These are phyloP conservation scores for Fundulus diaphanus DNA, from an alignment of 2,797 vertebrate species.

Conservation along the genomic window DNA sequence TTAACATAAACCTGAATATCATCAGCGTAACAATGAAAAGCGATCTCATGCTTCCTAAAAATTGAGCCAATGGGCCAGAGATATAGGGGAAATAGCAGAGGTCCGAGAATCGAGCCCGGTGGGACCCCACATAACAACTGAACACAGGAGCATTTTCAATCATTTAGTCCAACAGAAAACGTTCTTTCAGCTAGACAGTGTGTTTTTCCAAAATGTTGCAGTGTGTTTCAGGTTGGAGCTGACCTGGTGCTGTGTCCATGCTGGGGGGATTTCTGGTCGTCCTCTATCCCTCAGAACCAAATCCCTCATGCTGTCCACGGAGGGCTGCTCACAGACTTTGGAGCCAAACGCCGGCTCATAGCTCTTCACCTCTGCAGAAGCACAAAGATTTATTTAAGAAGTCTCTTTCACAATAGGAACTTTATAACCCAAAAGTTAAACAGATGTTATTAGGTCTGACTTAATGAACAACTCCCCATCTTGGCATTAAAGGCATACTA, in stretches of 20 bases:
- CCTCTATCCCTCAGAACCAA: slow-evolving; percentile 89
- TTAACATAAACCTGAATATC: too few relatives aligned
- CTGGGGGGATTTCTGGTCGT: slow-evolving; percentile 86
- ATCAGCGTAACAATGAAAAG: too few relatives aligned
- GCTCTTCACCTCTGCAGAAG: slow-evolving; percentile 82
- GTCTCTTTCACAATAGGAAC: neutral
- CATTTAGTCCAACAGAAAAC: too few relatives aligned
- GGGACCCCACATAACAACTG: too few relatives aligned
- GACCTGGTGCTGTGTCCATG: slow-evolving; percentile 88
- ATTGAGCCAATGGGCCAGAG: too few relatives aligned
- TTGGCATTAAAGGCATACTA: too few relatives aligned
- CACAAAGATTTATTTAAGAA: neutral
- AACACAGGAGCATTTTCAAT: too few relatives aligned
- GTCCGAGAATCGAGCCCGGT: too few relatives aligned
- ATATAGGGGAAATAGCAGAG: too few relatives aligned
- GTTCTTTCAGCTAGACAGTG: too few relatives aligned
- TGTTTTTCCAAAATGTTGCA: neutral
- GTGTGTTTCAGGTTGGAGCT: neutral
- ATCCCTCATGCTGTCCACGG: slow-evolving; percentile 92
- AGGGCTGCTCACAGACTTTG: slow-evolving; percentile 88
- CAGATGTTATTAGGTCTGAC: too few relatives aligned
- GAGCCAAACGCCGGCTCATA: slow-evolving; percentile 90
- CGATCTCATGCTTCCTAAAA: too few relatives aligned
- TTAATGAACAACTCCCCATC: neutral
- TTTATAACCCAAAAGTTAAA: neutral